A percentile compares a stretch with the other conserved stretches of the same genome.
Evolutionary conservation across 2,888 invertebrate genomes (phyloP).

Genomic region (Gastracanthus pulcherrimus): DNA sequence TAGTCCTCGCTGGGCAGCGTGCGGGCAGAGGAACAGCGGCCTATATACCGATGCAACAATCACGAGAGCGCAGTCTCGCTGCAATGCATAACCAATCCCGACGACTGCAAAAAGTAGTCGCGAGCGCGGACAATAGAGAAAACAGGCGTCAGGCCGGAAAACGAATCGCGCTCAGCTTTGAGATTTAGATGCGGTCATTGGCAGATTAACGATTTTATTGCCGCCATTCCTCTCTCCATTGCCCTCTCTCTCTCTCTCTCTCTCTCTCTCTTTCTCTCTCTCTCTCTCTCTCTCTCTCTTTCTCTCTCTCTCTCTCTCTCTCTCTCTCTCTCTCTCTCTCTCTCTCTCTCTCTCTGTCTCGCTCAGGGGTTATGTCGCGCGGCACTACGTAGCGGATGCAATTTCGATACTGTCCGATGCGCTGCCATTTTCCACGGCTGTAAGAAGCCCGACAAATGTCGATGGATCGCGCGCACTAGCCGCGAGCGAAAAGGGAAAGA

Average conservation of each 20-base stretch:
- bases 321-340: background rate
- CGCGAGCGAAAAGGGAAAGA: too few relatives aligned
- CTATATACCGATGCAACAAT: conserved; percentile 16
- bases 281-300: background rate
- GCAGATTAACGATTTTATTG: conserved; percentile 53
- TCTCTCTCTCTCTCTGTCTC: background rate
- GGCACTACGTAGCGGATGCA: conserved; percentile 16
- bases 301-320: too few relatives aligned
- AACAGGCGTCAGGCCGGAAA: conserved; percentile 35
- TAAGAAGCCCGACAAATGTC: conserved; percentile 43
- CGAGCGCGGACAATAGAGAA: conserved; percentile 38
- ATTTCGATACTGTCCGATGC: conserved; percentile 48
- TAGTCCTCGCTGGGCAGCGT: background rate
- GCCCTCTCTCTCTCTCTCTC: background rate
- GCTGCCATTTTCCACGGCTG: conserved; percentile 7
- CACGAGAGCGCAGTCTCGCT: background rate
- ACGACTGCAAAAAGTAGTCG: background rate
- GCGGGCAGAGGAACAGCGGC: too few relatives aligned
- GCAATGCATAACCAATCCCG: conserved; percentile 7
- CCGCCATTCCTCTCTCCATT: conserved; percentile 5
- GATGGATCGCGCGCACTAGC: conserved; percentile 31
- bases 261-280: background rate
- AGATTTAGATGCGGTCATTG: conserved; percentile 53
- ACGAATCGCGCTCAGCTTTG: conserved; percentile 45
- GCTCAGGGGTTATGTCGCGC: background rate